Conservation (phyloP, 1,140 invertebrate species). For the Apis mellifera region Amel_HAv3.1 CM009941.2:10212501-10213000, state of each 20-base stretch:
- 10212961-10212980: background rate
- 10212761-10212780: background rate
- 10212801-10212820: conserved; percentile 24
- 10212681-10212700: conserved; percentile 29
- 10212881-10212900: conserved; percentile 16
- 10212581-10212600: conserved; percentile 53
- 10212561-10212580: conserved; percentile 37
- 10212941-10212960: background rate
- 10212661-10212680: conserved; percentile 1
- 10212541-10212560: conserved; percentile 22
- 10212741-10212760: too few species aligned
- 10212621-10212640: conserved; percentile 61
- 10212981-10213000: conserved; percentile 4
- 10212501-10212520: background rate
- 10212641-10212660: background rate
- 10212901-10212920: conserved; percentile 6
- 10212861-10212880: background rate
- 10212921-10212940: background rate
- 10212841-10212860: conserved; percentile 8
- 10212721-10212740: too few species aligned
- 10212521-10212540: background rate
- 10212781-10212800: background rate
- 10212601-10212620: conserved; percentile 60
- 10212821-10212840: conserved; percentile 24
- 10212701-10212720: conserved; percentile 4